A percentile compares a stretch with the other conserved stretches of the same genome.
Conservation (phyloP, 2,113 vertebrate species). For the Dendrocopos noguchii region DNA sequence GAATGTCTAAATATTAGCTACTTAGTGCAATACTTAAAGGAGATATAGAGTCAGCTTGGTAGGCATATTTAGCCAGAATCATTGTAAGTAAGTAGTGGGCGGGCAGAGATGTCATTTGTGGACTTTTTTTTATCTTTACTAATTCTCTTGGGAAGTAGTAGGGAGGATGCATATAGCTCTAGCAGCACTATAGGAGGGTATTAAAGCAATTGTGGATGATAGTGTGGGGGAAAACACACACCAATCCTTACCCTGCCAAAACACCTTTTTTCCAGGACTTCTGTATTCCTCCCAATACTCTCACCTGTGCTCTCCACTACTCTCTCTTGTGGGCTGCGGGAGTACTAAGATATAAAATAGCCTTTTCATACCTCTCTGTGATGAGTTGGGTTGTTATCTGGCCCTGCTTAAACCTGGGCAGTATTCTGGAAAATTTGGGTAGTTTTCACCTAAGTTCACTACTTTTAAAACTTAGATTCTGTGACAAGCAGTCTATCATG, state of each 20-base stretch:
- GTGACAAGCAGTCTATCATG: background rate
- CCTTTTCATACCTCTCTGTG: background rate
- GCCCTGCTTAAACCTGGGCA: background rate
- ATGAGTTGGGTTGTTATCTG: background rate
- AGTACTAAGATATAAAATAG: background rate
- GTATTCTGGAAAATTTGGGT: background rate
- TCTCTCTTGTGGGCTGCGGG: background rate
- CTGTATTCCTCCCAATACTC: background rate
- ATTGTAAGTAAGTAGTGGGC: background rate
- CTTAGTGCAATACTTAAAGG: background rate
- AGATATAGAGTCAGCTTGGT: background rate
- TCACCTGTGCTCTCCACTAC: background rate
- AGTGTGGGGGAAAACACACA: rapidly evolving
- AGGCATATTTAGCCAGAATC: background rate
- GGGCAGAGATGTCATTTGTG: background rate
- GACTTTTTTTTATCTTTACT: background rate
- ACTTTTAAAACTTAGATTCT: background rate
- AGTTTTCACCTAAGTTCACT: background rate
- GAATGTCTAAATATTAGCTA: background rate
- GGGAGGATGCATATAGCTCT: background rate
- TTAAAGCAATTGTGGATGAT: background rate
- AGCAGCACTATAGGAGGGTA: background rate
- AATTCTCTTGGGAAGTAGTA: background rate
- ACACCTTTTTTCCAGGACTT: background rate
- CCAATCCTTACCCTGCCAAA: background rate